These are phyloP conservation scores for Tachuris rubrigastra DNA, from an alignment of 2,113 vertebrate species.

Conservation along the genomic window DNA sequence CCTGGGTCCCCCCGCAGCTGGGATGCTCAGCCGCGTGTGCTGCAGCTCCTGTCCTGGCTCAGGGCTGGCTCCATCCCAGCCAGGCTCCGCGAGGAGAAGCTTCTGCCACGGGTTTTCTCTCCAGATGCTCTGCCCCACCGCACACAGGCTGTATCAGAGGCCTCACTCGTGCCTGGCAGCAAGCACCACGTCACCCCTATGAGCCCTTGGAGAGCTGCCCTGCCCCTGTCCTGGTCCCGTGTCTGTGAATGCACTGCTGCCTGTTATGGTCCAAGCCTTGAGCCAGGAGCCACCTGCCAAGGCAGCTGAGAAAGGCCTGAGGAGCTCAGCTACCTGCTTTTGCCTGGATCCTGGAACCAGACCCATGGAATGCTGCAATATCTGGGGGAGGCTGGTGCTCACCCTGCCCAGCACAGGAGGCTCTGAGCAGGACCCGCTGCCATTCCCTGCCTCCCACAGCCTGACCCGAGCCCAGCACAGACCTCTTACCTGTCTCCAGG, in stretches of 20 bases:
- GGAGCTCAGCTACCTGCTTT: neutral
- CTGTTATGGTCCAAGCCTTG: rapidly evolving
- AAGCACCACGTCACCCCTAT: neutral
- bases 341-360: neutral
- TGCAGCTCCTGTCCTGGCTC: rapidly evolving
- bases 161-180: neutral
- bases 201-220: neutral
- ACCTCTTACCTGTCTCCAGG: neutral
- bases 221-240: neutral
- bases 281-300: neutral
- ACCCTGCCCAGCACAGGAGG: neutral
- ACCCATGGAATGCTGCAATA: rapidly evolving
- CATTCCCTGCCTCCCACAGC: neutral
- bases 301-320: neutral
- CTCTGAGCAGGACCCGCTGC: rapidly evolving
- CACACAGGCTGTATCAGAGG: rapidly evolving
- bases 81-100: neutral
- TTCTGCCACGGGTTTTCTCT: neutral
- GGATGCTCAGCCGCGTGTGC: neutral
- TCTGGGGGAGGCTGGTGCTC: neutral
- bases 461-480: rapidly evolving
- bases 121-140: rapidly evolving
- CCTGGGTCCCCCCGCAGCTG: neutral
- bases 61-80: rapidly evolving
- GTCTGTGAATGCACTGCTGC: neutral